Conservation (phyloP, 2,888 invertebrate genomes). For the Acanthococcus lagerstroemiae region DNA sequence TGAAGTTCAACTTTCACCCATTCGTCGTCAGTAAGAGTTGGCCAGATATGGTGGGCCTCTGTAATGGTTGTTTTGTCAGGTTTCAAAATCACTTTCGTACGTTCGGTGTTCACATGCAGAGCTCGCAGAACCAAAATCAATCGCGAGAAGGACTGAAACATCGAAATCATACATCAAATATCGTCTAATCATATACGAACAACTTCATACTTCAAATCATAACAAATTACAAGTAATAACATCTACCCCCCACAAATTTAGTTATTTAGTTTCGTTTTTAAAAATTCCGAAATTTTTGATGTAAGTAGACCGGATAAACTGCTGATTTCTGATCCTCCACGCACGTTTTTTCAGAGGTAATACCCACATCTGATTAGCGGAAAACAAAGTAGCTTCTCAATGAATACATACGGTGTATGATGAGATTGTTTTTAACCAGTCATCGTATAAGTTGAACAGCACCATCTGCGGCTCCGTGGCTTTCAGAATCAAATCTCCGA, state of each 20-base stretch:
- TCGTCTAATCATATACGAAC: no score
- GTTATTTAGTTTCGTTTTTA: no score
- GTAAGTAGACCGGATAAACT: no score
- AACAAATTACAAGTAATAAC: constrained; percentile 1
- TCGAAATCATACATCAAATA: constrained; percentile 11
- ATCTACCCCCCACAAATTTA: no score
- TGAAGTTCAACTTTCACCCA: constrained; percentile 99
- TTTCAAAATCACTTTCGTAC: constrained; percentile 95
- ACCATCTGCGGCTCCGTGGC: constrained; percentile 99
- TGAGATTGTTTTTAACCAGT: constrained; percentile 98
- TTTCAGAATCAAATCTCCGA: constrained; percentile 96
- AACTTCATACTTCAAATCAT: constrained; percentile 1
- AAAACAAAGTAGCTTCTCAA: no score
- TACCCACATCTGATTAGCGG: no score
- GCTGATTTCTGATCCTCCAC: no score
- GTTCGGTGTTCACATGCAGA: constrained; percentile 95
- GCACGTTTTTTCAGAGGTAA: no score
- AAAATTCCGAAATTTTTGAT: no score
- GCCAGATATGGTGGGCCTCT: constrained; percentile 99
- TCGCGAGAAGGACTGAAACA: constrained; percentile 76
- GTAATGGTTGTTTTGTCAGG: constrained; percentile 99
- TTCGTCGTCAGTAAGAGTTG: constrained; percentile 91
- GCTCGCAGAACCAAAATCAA: constrained; percentile 92
- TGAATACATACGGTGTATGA: constrained; percentile 83
- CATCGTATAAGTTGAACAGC: constrained; percentile 96